phyloP scores from a whole-genome alignment of 2,888 invertebrate genomes.

The Epinotia ramella region DNA sequence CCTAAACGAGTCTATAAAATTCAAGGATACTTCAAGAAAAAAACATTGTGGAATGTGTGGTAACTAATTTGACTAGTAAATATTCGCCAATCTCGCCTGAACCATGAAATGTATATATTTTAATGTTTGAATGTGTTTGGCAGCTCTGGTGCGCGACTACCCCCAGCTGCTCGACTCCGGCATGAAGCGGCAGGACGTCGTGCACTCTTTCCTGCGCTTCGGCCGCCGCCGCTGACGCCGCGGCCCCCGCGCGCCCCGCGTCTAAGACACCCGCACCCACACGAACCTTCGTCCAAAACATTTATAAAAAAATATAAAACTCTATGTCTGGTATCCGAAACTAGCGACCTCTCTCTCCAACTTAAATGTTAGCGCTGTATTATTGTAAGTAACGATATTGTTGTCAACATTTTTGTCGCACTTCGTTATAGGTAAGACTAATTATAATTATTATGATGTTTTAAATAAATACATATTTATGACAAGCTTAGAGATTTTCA shows the following conservation, averaged over 20 bases:
- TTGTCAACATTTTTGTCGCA: conserved; percentile 79
- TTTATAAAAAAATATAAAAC: conserved; percentile 50
- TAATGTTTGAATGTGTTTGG: not conserved
- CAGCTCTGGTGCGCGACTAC: conserved; percentile 81
- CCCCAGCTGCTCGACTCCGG: conserved; percentile 87
- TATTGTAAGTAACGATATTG: conserved; percentile 63
- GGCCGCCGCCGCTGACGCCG: conserved; percentile 90
- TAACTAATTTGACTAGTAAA: too few species aligned
- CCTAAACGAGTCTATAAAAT: too few species aligned
- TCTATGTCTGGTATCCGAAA: conserved; percentile 58
- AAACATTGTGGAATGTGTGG: too few species aligned
- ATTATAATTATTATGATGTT: conserved; percentile 74
- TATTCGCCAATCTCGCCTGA: too few species aligned
- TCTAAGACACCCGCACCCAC: conserved; percentile 33
- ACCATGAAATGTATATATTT: too few species aligned
- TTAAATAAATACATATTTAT: conserved; percentile 83
- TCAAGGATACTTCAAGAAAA: too few species aligned
- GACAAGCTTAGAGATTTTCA: conserved; percentile 69
- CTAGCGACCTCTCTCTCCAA: conserved; percentile 73
- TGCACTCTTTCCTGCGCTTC: conserved; percentile 95
- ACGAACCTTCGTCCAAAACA: conserved; percentile 76
- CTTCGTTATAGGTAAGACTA: conserved; percentile 76
- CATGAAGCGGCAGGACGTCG: conserved; percentile 94
- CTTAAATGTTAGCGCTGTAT: conserved; percentile 55
- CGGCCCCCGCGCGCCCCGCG: conserved; percentile 34